A percentile compares a stretch with the other conserved stretches of the same genome.
Conservation (phyloP, 2,113 vertebrate genomes). For the Diadophis punctatus region DNA sequence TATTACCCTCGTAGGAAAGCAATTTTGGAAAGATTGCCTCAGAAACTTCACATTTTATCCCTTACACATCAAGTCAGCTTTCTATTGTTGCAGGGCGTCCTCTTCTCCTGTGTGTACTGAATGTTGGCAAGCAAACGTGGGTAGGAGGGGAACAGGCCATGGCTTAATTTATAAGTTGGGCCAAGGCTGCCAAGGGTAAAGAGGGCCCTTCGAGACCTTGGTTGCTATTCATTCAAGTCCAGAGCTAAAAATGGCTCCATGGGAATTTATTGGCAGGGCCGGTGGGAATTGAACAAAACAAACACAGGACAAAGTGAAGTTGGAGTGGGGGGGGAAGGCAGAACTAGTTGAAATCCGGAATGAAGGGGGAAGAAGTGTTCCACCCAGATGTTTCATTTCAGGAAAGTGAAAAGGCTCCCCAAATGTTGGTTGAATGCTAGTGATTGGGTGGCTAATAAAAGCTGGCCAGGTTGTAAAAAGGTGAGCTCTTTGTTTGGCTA, state of each 20-base stretch:
- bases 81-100: neutral
- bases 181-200: conserved; percentile 33
- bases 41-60: neutral
- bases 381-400: fast-evolving
- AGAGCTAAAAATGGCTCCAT: conserved; percentile 64
- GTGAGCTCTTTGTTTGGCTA: neutral
- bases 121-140: conserved; percentile 4
- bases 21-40: neutral
- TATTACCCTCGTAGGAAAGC: neutral
- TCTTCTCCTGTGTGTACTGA: neutral
- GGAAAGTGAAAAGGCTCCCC: neutral
- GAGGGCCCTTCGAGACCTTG: conserved; percentile 39
- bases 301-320: conserved; percentile 2
- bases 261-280: conserved; percentile 52
- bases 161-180: conserved; percentile 34
- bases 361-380: neutral
- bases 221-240: conserved; percentile 19
- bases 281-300: conserved; percentile 23
- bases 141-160: conserved; percentile 34
- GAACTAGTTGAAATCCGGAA: conserved; percentile 31
- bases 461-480: neutral
- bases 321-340: neutral
- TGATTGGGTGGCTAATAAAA: neutral
- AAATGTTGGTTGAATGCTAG: conserved; percentile 19
- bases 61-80: neutral